A percentile compares a stretch with the other conserved stretches of the same genome.
phyloP scores from a whole-genome alignment of 2,113 vertebrate genomes.

The Felis catus region F.catus_Fca126_mat1.0 CM031412.1:155675001-155675500 shows the following conservation, averaged over 20 bases:
- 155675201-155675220: not conserved
- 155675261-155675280: not conserved
- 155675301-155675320: not conserved
- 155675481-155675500: conserved; percentile 25
- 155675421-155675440: not conserved
- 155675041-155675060: conserved; percentile 2
- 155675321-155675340: not conserved
- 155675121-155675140: conserved; percentile 19
- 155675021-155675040: not conserved
- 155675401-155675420: not conserved
- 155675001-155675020: not conserved
- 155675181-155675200: not conserved
- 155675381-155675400: not conserved
- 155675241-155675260: not conserved
- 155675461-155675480: not conserved
- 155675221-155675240: not conserved
- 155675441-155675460: not conserved
- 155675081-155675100: conserved; percentile 9
- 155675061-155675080: not conserved
- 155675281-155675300: not conserved
- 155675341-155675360: not conserved
- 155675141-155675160: not conserved
- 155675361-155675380: not conserved
- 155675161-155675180: not conserved
- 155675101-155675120: not conserved